These are phyloP conservation scores for Typhlomys cinereus DNA, from an alignment of 2,113 vertebrate species.

Conservation along the genomic window DNA sequence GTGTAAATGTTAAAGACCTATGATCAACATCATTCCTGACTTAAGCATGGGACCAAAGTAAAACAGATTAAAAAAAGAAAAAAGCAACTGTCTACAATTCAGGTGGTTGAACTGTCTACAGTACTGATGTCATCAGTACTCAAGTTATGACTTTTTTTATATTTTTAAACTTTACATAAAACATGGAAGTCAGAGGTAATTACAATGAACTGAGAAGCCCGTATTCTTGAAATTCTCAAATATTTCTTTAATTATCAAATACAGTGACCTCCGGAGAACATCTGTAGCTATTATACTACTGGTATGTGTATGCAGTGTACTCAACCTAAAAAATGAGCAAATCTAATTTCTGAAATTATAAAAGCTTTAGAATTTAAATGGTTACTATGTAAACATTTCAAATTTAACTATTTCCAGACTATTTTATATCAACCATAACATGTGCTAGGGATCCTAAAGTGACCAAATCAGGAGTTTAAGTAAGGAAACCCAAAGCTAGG, in stretches of 20 bases:
- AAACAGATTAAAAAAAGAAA: neutral
- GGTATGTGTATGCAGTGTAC: neutral
- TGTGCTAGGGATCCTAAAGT: neutral
- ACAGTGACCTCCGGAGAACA: constrained; percentile 16
- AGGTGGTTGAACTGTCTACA: neutral
- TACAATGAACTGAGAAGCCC: neutral
- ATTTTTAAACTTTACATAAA: neutral
- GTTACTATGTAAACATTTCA: neutral
- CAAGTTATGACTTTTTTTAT: too few species aligned
- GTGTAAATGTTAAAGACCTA: neutral
- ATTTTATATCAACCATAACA: neutral
- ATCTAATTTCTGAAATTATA: neutral
- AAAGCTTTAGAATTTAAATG: neutral
- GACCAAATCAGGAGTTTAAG: neutral
- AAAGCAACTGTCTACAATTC: neutral
- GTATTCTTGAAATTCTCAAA: neutral
- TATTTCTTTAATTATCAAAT: neutral
- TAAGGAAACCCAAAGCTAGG: too few species aligned
- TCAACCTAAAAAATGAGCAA: neutral
- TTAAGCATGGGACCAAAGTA: neutral
- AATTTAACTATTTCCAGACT: neutral
- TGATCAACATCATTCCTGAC: neutral
- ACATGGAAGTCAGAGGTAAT: neutral
- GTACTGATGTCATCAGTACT: neutral
- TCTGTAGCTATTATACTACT: neutral